phyloP scores from a whole-genome alignment of 2,113 vertebrate species.

The Caracal caracal region DNA sequence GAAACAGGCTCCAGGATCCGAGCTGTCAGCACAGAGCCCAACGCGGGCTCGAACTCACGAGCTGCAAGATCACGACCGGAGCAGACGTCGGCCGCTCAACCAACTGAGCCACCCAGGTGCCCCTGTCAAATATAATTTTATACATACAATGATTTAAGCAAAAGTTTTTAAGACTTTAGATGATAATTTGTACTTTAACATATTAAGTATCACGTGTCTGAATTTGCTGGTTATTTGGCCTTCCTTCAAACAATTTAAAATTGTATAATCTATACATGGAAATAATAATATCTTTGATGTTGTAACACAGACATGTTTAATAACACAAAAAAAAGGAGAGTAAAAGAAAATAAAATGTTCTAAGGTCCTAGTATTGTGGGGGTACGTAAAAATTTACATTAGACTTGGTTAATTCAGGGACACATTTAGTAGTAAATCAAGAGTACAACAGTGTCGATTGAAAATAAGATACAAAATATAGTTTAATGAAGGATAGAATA shows the following conservation, averaged over 20 bases:
- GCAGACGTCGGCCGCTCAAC: too few species aligned
- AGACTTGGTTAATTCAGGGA: neutral
- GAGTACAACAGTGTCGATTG: neutral
- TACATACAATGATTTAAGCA: neutral
- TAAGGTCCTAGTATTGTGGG: neutral
- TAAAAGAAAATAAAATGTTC: neutral
- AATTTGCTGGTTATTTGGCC: neutral
- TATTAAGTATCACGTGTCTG: neutral
- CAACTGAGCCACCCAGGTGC: too few species aligned
- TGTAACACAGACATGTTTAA: neutral
- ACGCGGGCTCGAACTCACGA: too few species aligned
- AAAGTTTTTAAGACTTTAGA: neutral
- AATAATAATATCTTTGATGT: neutral
- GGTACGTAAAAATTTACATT: neutral
- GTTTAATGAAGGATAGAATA: neutral
- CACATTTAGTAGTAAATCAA: neutral
- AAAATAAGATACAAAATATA: neutral
- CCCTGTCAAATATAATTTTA: neutral
- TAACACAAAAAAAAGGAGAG: neutral
- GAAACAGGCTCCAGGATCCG: too few species aligned
- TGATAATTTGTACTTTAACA: neutral
- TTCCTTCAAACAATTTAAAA: slow-evolving; percentile 18
- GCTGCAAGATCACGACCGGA: too few species aligned
- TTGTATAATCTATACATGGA: neutral
- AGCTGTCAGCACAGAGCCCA: too few species aligned